phyloP scores from a whole-genome alignment of 2,797 vertebrate genomes.

The Garrulus glandarius region DNA sequence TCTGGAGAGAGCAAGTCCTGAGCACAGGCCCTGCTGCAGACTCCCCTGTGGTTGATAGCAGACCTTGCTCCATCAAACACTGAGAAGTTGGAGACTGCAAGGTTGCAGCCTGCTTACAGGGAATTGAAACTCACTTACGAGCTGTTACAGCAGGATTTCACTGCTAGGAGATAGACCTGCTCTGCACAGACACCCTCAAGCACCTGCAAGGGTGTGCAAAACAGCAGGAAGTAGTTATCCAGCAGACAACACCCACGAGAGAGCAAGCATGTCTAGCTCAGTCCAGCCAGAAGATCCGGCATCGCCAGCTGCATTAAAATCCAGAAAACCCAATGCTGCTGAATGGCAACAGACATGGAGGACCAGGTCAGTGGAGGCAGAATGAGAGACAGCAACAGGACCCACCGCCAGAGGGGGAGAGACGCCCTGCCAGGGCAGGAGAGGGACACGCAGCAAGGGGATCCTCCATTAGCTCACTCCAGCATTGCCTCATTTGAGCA shows the following conservation, averaged over 20 bases:
- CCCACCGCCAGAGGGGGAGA: rapidly evolving
- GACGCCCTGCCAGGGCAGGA: neutral
- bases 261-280: neutral
- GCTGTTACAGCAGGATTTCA: neutral
- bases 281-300: neutral
- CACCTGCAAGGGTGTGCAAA: slow-evolving; percentile 7
- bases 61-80: neutral
- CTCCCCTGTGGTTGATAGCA: neutral
- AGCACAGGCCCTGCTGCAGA: neutral
- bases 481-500: rapidly evolving
- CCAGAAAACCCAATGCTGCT: neutral
- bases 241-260: neutral
- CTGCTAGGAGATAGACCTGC: neutral
- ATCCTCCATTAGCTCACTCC: neutral
- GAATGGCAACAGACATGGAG: rapidly evolving
- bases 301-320: neutral
- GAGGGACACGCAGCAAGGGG: neutral
- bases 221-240: neutral
- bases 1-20: rapidly evolving
- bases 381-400: neutral
- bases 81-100: neutral
- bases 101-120: neutral
- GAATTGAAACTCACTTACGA: neutral
- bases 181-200: neutral
- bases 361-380: neutral